phyloP scores from a whole-genome alignment of 1,140 invertebrate genomes.

The Cyclargus thomasi region DNA sequence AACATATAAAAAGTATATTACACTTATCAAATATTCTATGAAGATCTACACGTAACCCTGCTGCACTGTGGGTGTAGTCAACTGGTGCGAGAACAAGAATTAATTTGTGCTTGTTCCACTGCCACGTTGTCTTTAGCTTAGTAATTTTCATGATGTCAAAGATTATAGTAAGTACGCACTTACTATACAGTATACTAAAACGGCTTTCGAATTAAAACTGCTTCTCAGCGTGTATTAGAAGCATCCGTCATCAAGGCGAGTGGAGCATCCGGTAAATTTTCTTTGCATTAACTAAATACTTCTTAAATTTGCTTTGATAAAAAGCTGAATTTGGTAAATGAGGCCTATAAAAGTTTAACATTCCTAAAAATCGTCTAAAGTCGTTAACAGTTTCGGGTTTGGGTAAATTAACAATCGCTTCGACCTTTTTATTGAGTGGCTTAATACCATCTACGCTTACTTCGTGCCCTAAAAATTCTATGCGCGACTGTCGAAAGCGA shows the following conservation, averaged over 20 bases:
- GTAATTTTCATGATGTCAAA: too few relatives aligned
- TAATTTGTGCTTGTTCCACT: too few relatives aligned
- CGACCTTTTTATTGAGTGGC: conserved; percentile 25
- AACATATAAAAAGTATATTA: too few relatives aligned
- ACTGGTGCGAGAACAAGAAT: too few relatives aligned
- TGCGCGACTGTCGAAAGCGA: conserved; percentile 8
- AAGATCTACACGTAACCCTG: too few relatives aligned
- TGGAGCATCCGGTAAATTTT: conserved; percentile 26
- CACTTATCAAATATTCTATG: too few relatives aligned
- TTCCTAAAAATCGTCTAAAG: conserved; percentile 43
- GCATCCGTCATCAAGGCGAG: not conserved
- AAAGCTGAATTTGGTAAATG: conserved; percentile 32
- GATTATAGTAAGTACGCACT: too few relatives aligned
- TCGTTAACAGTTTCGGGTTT: conserved; percentile 28
- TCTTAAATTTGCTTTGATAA: conserved; percentile 32
- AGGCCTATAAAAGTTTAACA: conserved; percentile 41
- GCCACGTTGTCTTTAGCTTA: too few relatives aligned
- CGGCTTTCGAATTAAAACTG: too few relatives aligned
- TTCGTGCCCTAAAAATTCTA: conserved; percentile 22
- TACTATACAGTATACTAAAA: too few relatives aligned
- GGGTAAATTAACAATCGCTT: conserved; percentile 29
- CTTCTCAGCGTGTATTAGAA: too few relatives aligned
- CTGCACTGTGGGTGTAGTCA: too few relatives aligned
- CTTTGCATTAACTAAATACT: conserved; percentile 20
- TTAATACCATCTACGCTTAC: conserved; percentile 17